Conservation (phyloP, 2,888 invertebrate species). For the Andrena bucephala region DNA sequence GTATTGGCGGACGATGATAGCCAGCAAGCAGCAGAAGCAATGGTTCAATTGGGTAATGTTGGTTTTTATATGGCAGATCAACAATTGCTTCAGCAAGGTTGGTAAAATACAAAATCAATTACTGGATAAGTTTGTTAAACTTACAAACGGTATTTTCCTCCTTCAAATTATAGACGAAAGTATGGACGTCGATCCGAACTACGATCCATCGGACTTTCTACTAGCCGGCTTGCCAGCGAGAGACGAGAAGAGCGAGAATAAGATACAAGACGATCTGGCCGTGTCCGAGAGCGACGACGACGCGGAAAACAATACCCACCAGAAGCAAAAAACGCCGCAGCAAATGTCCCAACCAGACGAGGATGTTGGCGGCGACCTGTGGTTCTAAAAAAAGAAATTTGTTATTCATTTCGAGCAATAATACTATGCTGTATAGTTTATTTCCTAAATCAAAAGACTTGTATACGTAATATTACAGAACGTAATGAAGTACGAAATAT, state of each 20-base stretch:
- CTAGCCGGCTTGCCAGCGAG: constrained; percentile 86
- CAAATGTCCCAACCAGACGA: constrained; percentile 82
- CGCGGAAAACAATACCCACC: constrained; percentile 76
- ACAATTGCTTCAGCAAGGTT: constrained; percentile 83
- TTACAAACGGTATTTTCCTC: background rate
- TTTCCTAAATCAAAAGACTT: constrained; percentile 44
- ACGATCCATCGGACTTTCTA: constrained; percentile 94
- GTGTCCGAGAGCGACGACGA: constrained; percentile 93
- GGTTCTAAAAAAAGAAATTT: constrained; percentile 85
- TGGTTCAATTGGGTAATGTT: constrained; percentile 90
- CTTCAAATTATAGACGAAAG: constrained; percentile 87
- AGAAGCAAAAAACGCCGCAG: constrained; percentile 74
- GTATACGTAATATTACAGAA: constrained; percentile 18
- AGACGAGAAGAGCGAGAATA: constrained; percentile 85
- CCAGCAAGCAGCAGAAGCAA: constrained; percentile 91
- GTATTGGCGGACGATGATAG: constrained; percentile 87
- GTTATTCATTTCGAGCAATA: constrained; percentile 26
- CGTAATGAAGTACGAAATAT: constrained; percentile 39
- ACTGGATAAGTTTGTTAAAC: constrained; percentile 2
- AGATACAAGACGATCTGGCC: constrained; percentile 91
- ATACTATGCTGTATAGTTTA: constrained; percentile 32
- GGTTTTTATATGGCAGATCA: constrained; percentile 87
- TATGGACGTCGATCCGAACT: constrained; percentile 92
- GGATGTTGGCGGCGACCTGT: constrained; percentile 87
- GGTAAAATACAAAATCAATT: constrained; percentile 30